Percentiles rank a stretch among this genome's conserved stretches.
These are phyloP conservation scores for Lacerta bilineata DNA, from an alignment of 2,797 vertebrate genomes.

Conservation along the genomic window DNA sequence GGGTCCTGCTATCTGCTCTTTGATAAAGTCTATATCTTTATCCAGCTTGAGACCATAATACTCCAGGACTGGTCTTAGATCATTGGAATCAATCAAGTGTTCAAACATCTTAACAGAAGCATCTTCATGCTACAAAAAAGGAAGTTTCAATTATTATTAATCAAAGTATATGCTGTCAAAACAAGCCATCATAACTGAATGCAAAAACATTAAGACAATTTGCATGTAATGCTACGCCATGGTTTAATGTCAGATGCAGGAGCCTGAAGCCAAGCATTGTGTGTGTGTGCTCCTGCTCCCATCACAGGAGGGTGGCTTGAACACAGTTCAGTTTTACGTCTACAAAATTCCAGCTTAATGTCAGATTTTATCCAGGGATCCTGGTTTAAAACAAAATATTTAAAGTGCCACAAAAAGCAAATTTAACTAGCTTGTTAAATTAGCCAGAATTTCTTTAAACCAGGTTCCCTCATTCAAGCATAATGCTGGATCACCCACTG, in stretches of 20 bases:
- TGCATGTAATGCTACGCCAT: neutral
- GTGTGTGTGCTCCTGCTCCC: neutral
- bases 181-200: neutral
- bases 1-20: conserved; percentile 92
- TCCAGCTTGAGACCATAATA: conserved; percentile 84
- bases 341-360: neutral
- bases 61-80: conserved; percentile 82
- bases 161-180: neutral
- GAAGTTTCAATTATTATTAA: neutral
- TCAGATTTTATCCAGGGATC: neutral
- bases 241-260: neutral
- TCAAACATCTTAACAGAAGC: conserved; percentile 94
- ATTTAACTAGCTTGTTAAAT: neutral
- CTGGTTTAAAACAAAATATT: neutral
- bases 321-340: neutral
- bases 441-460: neutral
- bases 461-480: neutral
- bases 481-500: neutral
- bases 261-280: neutral
- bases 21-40: conserved; percentile 92
- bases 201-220: neutral
- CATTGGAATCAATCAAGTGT: conserved; percentile 86
- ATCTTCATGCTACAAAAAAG: conserved; percentile 85
- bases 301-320: neutral
- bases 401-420: neutral